Evolutionary conservation across 2,113 vertebrate genomes (phyloP).

Genomic region (Hippocampus abdominalis): DNA sequence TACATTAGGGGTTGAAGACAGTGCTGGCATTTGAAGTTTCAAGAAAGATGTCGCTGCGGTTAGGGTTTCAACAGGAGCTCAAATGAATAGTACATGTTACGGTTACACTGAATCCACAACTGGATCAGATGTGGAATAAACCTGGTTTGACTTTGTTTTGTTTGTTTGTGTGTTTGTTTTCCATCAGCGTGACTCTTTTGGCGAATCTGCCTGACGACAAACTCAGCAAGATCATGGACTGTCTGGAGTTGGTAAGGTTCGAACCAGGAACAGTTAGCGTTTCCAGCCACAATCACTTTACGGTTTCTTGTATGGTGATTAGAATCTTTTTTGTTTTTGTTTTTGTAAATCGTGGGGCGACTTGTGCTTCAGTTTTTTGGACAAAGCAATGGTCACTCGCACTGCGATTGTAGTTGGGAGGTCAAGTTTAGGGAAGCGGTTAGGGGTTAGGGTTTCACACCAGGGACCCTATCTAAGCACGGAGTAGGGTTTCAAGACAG

Average conservation of each 20-base stretch:
- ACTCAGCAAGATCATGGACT: conserved; percentile 87
- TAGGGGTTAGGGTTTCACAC: not conserved
- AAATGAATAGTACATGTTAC: not conserved
- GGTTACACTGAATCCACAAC: not conserved
- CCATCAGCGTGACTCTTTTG: conserved; percentile 82
- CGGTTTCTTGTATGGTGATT: too few relatives aligned
- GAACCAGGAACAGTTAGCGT: not conserved
- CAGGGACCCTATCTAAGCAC: too few relatives aligned
- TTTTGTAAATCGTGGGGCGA: too few relatives aligned
- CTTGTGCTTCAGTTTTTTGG: too few relatives aligned
- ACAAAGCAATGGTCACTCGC: too few relatives aligned
- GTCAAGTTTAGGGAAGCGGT: not conserved
- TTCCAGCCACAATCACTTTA: not conserved
- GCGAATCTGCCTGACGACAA: conserved; percentile 89
- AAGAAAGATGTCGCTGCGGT: too few relatives aligned
- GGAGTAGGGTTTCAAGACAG: not conserved
- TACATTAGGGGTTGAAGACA: too few relatives aligned
- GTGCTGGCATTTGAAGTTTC: too few relatives aligned
- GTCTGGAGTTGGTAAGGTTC: conserved; percentile 86
- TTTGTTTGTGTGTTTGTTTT: conserved; percentile 33
- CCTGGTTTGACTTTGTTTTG: not conserved
- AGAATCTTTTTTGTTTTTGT: too few relatives aligned
- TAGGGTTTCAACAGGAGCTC: not conserved
- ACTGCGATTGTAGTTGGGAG: too few relatives aligned
- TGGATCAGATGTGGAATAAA: not conserved